These are phyloP conservation scores for Spheniscus humboldti DNA, from an alignment of 2,797 vertebrate species.

Conservation along the genomic window DNA sequence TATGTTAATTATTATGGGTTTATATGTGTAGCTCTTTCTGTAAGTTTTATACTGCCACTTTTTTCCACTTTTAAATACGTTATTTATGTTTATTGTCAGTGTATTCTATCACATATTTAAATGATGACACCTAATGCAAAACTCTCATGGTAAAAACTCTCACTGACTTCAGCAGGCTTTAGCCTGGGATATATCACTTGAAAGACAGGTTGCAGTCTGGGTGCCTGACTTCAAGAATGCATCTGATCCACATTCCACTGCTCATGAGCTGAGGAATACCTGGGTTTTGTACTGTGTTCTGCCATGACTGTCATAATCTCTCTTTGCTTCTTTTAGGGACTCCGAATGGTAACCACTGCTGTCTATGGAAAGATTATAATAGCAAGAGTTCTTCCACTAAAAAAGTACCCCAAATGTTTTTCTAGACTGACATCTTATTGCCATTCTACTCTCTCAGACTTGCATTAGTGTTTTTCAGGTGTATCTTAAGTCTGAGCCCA, in stretches of 20 bases:
- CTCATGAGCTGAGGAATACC: neutral
- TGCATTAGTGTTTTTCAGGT: neutral
- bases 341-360: neutral
- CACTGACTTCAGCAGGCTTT: neutral
- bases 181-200: neutral
- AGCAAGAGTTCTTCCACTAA: neutral
- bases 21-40: neutral
- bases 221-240: neutral
- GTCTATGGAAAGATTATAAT: neutral
- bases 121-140: neutral
- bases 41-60: neutral
- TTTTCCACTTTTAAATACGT: neutral
- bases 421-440: neutral
- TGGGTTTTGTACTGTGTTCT: neutral
- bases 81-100: neutral
- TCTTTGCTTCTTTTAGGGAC: neutral
- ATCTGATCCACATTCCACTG: neutral
- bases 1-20: neutral
- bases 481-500: neutral
- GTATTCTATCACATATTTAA: neutral
- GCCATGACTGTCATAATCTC: neutral
- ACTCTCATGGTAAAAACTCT: neutral
- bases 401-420: neutral
- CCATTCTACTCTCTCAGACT: neutral
- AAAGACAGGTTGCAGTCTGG: neutral